A percentile compares a stretch with the other conserved stretches of the same genome.
Conservation (phyloP, 1,140 invertebrate genomes). For the Drosophila azteca region DNA sequence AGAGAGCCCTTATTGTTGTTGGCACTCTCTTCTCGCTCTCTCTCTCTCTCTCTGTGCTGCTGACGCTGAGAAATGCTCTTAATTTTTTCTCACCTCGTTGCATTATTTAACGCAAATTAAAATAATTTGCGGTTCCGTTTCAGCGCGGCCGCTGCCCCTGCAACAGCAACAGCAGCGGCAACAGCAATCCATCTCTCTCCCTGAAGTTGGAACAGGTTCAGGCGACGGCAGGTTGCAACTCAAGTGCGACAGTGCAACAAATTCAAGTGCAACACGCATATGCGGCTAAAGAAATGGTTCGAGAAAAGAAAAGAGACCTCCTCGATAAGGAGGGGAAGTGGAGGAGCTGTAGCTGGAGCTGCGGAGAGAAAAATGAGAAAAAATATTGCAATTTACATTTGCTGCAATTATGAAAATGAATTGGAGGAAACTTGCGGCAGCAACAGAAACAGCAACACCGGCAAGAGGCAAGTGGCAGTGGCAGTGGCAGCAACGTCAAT, state of each 20-base stretch:
- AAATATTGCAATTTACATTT: constrained; percentile 81
- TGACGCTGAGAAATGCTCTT: constrained; percentile 66
- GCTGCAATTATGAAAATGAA: constrained; percentile 81
- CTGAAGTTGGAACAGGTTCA: constrained; percentile 69
- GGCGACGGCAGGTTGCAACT: constrained; percentile 47
- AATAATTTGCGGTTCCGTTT: constrained; percentile 82
- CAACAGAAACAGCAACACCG: no score
- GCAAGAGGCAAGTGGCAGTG: constrained; percentile 5
- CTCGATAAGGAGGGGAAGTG: no score
- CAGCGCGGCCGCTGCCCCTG: constrained; percentile 61
- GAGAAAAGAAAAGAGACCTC: no score
- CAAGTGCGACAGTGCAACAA: constrained; percentile 80
- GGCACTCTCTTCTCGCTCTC: constrained; percentile 23
- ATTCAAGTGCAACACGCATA: constrained; percentile 80
- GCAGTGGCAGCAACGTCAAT: constrained; percentile 24
- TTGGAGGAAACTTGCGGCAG: constrained; percentile 69
- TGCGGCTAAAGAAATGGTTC: constrained; percentile 54
- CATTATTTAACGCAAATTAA: constrained; percentile 83
- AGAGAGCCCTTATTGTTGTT: neutral
- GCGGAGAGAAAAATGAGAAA: constrained; percentile 46
- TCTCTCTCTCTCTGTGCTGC: constrained; percentile 34
- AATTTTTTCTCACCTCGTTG: constrained; percentile 82
- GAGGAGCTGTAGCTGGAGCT: constrained; percentile 6
- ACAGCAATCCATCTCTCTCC: constrained; percentile 45
- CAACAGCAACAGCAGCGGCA: constrained; percentile 33